Percentiles rank a stretch among this genome's conserved stretches.
Conservation (phyloP, 2,797 vertebrate genomes). For the Tokudaia tokunoshimensis region DNA sequence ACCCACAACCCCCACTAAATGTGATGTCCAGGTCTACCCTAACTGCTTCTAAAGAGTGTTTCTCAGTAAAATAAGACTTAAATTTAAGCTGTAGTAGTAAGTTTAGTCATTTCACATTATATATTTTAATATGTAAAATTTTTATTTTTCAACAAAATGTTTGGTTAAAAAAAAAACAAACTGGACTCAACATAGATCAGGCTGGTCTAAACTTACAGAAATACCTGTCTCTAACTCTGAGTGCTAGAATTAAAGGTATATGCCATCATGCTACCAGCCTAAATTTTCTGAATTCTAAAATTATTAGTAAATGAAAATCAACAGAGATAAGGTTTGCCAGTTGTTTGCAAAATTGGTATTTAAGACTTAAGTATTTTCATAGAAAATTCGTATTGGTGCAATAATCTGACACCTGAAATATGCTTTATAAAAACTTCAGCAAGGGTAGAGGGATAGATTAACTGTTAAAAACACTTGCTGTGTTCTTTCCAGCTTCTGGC, state of each 20-base stretch:
- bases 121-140: background rate
- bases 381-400: background rate
- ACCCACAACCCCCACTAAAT: background rate
- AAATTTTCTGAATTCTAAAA: background rate
- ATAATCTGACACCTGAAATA: background rate
- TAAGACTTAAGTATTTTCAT: slow-evolving; percentile 30
- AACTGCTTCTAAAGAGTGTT: background rate
- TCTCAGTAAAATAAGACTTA: slow-evolving; percentile 35
- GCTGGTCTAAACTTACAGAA: background rate
- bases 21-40: background rate
- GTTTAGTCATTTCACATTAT: background rate
- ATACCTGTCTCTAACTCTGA: background rate
- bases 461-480: background rate
- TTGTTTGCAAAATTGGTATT: slow-evolving; percentile 33
- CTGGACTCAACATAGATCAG: background rate
- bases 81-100: background rate
- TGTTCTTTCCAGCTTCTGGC: background rate
- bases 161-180: background rate
- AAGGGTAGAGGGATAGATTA: background rate
- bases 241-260: background rate
- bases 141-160: slow-evolving; percentile 12
- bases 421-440: slow-evolving; percentile 40
- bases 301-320: background rate
- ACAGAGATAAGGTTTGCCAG: background rate
- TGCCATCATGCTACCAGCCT: background rate